Evolutionary conservation across 2,797 vertebrate genomes (phyloP).

Genomic region (Zenarchopterus dispar): DNA sequence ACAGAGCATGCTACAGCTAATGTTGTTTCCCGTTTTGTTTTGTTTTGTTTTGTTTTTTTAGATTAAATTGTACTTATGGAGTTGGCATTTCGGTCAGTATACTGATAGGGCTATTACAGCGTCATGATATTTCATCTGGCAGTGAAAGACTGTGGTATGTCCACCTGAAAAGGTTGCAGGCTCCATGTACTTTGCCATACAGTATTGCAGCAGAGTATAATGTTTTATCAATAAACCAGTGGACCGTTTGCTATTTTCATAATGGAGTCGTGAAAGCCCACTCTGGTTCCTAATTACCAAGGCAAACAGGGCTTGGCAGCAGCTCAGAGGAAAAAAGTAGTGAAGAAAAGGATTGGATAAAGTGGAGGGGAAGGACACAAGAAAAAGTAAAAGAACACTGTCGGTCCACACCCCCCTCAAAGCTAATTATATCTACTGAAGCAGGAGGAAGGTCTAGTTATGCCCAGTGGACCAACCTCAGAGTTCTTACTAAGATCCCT

Average conservation of each 20-base stretch:
- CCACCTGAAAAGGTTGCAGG: conserved; percentile 75
- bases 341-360: conserved; percentile 50
- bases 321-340: conserved; percentile 68
- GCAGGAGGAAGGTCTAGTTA: conserved; percentile 63
- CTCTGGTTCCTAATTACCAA: conserved; percentile 82
- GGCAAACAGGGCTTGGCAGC: conserved; percentile 81
- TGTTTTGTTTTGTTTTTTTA: conserved; percentile 30
- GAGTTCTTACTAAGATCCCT: conserved; percentile 55
- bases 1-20: conserved; percentile 50
- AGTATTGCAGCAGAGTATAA: conserved; percentile 75
- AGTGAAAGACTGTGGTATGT: conserved; percentile 51
- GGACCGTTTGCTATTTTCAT: conserved; percentile 85
- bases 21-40: conserved; percentile 44
- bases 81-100: conserved; percentile 38
- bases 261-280: conserved; percentile 83
- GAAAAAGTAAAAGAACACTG: conserved; percentile 59
- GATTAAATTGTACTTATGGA: conserved; percentile 69
- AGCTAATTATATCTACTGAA: conserved; percentile 72
- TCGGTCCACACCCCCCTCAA: conserved; percentile 56
- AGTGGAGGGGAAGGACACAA: conserved; percentile 49
- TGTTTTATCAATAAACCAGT: conserved; percentile 86
- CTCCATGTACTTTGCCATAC: conserved; percentile 76
- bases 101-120: conserved; percentile 69
- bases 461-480: conserved; percentile 64
- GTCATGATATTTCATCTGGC: conserved; percentile 79